Evolutionary conservation across 1,140 invertebrate species (phyloP), one percentile per base, ranked within the genome.

Genomic region (Drosophila carrolli): DNA sequence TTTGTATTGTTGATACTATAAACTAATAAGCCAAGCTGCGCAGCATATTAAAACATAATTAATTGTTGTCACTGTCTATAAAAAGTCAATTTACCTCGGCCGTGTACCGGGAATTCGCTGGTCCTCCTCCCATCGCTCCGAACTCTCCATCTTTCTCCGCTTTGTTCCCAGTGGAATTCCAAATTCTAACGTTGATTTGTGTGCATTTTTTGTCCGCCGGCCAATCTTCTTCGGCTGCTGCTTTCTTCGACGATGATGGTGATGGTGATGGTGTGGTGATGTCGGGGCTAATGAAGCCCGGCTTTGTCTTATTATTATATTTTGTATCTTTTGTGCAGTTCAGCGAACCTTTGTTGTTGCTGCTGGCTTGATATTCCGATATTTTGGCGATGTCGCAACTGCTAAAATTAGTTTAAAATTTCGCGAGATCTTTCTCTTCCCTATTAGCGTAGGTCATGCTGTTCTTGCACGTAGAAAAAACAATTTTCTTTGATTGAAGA

Each of bases 21-120:
- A 90, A 90, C 84, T 88, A 89, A 89, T 90, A 89, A 88, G 83
- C 83, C 78, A 54, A 66, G 83, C 53, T 75, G 71, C 71, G 72
- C 73, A 67, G 81, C 84, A 89, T 89, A 88, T 88, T 89, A 89
- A 88, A 84, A 89, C 81, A 88, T 88, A 88, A 88, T 88, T 88
- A 89, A 88, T 88, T 89, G 84, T 89, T 88, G 79, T 89, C 83
- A 88, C 83, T 83, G 84, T 89, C 84, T 89, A 88, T 88, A 72
- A 89, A 88, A 88, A 89, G 84, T 89, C 83, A 82, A 88, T 88
- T 88, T 89, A 79, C 81, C 43, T 70, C 43, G 32, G 32, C 51
- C 27, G 46, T 48, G 56, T 68, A 71, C 78, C 71, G 51, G 78
- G 74, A 86, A 76, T 86, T 86, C 73, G 23, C 44, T 37, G 55